These are phyloP conservation scores for Manis pentadactyla DNA, from an alignment of 2,797 vertebrate genomes.

Conservation along the genomic window DNA sequence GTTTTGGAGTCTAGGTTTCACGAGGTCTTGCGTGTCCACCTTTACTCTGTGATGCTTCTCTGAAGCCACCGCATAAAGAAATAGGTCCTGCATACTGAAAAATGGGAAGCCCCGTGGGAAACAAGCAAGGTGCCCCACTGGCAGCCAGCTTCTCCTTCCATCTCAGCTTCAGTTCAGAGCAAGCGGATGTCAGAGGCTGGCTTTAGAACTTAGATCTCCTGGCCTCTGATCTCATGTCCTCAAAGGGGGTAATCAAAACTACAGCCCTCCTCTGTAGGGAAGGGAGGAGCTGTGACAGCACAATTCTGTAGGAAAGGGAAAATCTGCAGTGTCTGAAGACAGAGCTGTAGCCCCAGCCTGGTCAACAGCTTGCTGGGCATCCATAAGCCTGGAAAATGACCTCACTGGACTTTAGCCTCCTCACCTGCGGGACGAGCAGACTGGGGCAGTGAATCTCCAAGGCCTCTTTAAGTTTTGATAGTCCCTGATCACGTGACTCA, in stretches of 20 bases:
- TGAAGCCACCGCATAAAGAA: not conserved
- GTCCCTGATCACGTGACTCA: not conserved
- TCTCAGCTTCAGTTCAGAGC: not conserved
- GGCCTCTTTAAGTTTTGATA: not conserved
- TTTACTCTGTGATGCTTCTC: not conserved
- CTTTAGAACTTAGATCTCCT: not conserved
- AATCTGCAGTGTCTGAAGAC: not conserved
- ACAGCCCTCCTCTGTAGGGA: not conserved
- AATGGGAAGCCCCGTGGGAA: not conserved
- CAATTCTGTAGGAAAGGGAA: not conserved
- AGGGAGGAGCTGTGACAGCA: not conserved
- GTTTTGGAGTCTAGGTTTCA: not conserved
- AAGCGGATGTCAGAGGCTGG: not conserved
- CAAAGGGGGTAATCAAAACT: not conserved
- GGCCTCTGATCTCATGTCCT: not conserved
- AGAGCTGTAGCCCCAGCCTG: not conserved
- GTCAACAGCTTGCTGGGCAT: not conserved
- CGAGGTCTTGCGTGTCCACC: not conserved
- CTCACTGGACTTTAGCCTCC: not conserved
- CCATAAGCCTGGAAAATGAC: not conserved
- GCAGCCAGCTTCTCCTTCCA: not conserved
- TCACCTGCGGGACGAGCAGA: not conserved
- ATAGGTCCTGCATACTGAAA: not conserved
- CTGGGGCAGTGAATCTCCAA: not conserved
- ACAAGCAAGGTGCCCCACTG: fast-evolving